These are phyloP conservation scores for Drosophila kanapiae DNA, from an alignment of 1,140 invertebrate species.

Conservation along the genomic window DNA sequence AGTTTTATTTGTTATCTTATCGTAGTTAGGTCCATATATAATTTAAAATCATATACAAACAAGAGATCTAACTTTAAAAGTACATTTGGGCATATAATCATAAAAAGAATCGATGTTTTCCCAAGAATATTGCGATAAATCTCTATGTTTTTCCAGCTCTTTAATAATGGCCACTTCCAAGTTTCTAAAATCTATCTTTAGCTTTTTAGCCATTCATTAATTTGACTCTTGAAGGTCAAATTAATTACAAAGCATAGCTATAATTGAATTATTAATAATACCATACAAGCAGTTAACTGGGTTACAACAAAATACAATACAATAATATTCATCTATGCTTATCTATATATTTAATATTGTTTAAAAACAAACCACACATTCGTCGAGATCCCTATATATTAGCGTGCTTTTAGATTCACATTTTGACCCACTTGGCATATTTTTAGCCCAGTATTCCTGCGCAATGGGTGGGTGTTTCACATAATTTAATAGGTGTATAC, in stretches of 20 bases:
- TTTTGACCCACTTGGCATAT: background rate
- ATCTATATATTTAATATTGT: background rate
- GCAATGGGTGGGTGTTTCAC: background rate
- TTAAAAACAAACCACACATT: background rate
- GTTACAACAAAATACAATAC: background rate
- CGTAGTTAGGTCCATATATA: background rate
- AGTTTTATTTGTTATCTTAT: no score
- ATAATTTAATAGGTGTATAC: background rate
- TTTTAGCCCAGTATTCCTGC: background rate
- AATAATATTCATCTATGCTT: background rate
- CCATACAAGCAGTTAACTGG: background rate
- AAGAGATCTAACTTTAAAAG: background rate
- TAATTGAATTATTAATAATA: constrained; percentile 1
- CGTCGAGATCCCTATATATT: background rate
- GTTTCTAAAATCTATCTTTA: background rate
- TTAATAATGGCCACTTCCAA: background rate
- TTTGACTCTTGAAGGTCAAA: background rate
- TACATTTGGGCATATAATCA: no score
- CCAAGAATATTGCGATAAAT: no score
- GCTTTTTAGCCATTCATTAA: background rate
- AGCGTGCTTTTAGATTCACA: background rate
- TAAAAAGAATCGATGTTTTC: no score
- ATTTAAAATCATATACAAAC: background rate
- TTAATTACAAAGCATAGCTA: constrained; percentile 2
- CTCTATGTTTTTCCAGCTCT: background rate